Evolutionary conservation across 2,113 vertebrate species (phyloP).

Genomic region (Notarius lentiginosus): DNA sequence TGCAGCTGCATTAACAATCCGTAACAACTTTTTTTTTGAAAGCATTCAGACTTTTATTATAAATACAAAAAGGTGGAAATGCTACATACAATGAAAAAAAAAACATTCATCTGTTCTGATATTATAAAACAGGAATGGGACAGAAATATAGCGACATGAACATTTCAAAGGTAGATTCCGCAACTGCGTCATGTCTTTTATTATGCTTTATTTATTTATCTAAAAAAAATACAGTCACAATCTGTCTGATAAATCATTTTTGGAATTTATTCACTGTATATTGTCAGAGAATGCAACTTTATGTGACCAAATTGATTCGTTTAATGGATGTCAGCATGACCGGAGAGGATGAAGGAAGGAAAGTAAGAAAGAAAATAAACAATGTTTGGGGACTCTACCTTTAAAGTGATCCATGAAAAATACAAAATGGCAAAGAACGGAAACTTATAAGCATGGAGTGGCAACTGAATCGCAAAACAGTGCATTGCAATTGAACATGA

Average conservation of each 20-base stretch:
- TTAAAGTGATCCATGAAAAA: conserved; percentile 23
- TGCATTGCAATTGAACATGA: conserved; percentile 6
- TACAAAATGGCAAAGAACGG: conserved; percentile 38
- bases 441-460: conserved; percentile 27
- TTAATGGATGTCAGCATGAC: background rate
- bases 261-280: background rate
- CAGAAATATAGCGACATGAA: conserved; percentile 24
- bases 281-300: background rate
- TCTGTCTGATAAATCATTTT: background rate
- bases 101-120: conserved; percentile 56
- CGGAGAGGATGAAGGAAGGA: background rate
- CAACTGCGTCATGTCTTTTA: conserved; percentile 9
- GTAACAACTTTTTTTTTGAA: conserved; percentile 67
- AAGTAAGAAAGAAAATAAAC: background rate
- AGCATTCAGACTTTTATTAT: conserved; percentile 77
- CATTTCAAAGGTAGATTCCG: conserved; percentile 35
- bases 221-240: background rate
- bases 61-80: conserved; percentile 68
- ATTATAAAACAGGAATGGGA: conserved; percentile 55
- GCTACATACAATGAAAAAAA: conserved; percentile 69
- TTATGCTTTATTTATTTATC: background rate
- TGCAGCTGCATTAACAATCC: conserved; percentile 74
- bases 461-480: conserved; percentile 31
- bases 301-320: background rate
- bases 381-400: conserved; percentile 34